Evolutionary conservation across 1,140 invertebrate genomes (phyloP).

Genomic region (Drosophila cardini): DNA sequence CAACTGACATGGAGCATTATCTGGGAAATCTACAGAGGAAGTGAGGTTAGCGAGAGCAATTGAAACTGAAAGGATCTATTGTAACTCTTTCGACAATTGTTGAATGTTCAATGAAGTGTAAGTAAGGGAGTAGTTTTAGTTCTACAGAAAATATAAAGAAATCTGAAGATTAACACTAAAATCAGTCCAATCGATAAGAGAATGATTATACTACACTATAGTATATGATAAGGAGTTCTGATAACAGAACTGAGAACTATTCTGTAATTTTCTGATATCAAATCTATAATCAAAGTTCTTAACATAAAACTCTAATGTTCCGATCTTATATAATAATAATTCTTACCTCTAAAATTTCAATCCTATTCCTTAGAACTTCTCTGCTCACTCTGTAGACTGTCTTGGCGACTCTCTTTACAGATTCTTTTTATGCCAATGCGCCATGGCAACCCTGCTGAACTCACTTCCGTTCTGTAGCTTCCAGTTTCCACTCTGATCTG

Average conservation of each 20-base stretch:
- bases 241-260: too few relatives aligned
- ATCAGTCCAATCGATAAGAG: too few relatives aligned
- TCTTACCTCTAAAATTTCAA: too few relatives aligned
- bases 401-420: background rate
- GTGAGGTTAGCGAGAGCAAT: conserved; percentile 48
- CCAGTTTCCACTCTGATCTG: background rate
- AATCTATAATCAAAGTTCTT: too few relatives aligned
- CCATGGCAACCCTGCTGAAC: conserved; percentile 60
- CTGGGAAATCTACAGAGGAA: conserved; percentile 34
- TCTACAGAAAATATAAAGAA: background rate
- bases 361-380: too few relatives aligned
- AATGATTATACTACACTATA: too few relatives aligned
- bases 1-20: conserved; percentile 20
- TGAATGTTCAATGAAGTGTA: background rate
- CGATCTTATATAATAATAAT: too few relatives aligned
- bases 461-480: conserved; percentile 64
- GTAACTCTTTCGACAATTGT: background rate
- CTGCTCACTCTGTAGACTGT: background rate
- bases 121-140: background rate
- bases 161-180: too few relatives aligned
- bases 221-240: too few relatives aligned
- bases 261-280: too few relatives aligned
- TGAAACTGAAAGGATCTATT: conserved; percentile 42
- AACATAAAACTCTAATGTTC: too few relatives aligned
- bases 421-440: conserved; percentile 9